Conservation (phyloP, 2,113 vertebrate species). For the Gopherus evgoodei region DNA sequence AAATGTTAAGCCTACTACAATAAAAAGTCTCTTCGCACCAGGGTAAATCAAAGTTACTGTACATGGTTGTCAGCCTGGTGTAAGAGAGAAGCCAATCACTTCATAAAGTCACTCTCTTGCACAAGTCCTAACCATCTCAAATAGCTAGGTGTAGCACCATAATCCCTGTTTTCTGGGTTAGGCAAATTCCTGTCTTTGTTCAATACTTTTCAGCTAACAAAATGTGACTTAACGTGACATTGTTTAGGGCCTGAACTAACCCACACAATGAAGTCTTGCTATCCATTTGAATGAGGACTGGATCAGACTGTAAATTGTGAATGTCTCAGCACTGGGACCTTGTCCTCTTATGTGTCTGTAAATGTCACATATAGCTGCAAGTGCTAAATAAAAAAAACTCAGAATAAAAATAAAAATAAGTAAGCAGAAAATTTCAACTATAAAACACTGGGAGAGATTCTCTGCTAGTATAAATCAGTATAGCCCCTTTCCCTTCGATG, state of each 20-base stretch:
- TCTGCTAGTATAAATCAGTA: not conserved
- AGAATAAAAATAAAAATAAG: not conserved
- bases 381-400: not conserved
- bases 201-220: not conserved
- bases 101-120: not conserved
- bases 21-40: not conserved
- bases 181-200: not conserved
- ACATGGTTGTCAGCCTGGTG: not conserved
- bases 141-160: not conserved
- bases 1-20: not conserved
- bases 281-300: not conserved
- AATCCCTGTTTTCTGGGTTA: not conserved
- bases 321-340: not conserved
- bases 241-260: not conserved
- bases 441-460: not conserved
- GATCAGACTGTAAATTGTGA: not conserved
- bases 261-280: not conserved
- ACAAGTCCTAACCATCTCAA: not conserved
- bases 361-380: not conserved
- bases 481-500: rapidly evolving
- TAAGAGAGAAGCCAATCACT: not conserved
- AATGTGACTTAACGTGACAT: not conserved
- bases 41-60: not conserved
- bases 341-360: rapidly evolving
- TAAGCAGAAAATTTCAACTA: not conserved